These are phyloP conservation scores for Catajapyx aquilonaris DNA, from an alignment of 1,140 invertebrate species.

Conservation along the genomic window DNA sequence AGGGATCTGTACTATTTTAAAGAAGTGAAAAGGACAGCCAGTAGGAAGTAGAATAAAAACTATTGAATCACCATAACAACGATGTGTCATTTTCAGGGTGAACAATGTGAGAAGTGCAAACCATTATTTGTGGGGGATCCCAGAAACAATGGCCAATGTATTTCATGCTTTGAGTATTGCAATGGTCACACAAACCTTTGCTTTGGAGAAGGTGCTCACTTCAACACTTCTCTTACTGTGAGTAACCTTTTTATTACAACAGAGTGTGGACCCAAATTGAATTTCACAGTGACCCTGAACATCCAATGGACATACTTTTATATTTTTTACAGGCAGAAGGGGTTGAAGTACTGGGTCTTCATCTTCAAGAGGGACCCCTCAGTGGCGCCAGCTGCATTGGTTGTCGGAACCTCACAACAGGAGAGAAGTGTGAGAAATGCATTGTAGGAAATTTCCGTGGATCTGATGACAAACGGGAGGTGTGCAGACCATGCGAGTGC, in stretches of 20 bases:
- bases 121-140: conserved; percentile 81
- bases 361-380: conserved; percentile 37
- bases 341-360: conserved; percentile 27
- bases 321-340: too few relatives aligned
- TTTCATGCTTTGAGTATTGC: conserved; percentile 71
- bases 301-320: too few relatives aligned
- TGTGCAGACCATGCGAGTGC: conserved; percentile 71
- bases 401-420: conserved; percentile 67
- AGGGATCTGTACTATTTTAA: too few relatives aligned
- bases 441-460: conserved; percentile 66
- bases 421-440: conserved; percentile 64
- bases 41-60: too few relatives aligned
- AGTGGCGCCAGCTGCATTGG: conserved; percentile 57
- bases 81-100: conserved; percentile 20
- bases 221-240: conserved; percentile 5
- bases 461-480: conserved; percentile 44
- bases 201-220: conserved; percentile 25
- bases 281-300: too few relatives aligned
- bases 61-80: too few relatives aligned
- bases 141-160: conserved; percentile 58
- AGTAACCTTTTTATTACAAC: too few relatives aligned
- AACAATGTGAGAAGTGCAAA: conserved; percentile 68
- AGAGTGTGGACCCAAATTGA: too few relatives aligned
- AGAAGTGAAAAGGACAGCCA: too few relatives aligned
- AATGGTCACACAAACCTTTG: conserved; percentile 71